Evolutionary conservation across 2,113 vertebrate genomes (phyloP), one percentile per base, ranked within the genome.

Genomic region (Galeopterus variegatus): DNA sequence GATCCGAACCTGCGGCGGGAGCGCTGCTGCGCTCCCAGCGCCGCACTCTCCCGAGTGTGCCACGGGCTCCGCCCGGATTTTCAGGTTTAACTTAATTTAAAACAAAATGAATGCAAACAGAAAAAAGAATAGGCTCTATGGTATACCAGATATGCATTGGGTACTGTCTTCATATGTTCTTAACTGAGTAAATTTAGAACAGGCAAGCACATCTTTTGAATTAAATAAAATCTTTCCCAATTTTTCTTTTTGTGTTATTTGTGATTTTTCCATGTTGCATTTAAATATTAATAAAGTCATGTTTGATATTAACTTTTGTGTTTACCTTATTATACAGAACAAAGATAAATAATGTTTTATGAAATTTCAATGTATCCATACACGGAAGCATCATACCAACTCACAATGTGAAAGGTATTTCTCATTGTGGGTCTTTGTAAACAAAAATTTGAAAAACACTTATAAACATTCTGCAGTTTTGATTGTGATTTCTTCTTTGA

Each of bases 61-160:
- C n/a, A n/a, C n/a, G n/a, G n/a, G n/a, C n/a, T n/a, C n/a, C n/a
- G n/a, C n/a, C n/a, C n/a, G 41, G 41, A 41, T 92, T 94, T 96
- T 91, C 28, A 72, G 36, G 26, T 79, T 93, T 93, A 87, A 88
- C 41, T 24, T 90, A 91, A 92, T 56, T 95, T 52, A 85, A 92
- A 95, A 75, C 41, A 86, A 93, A 62, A 45, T 26, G 64, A 48
- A 41, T 41, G 4, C 41, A 62, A 67, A 8, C 9, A 83, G 52
- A 62, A 72, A 54, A 95, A 75, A 73, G 26, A 75, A 33, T 13
- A 76, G 52, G 9, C 23, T 84, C 65, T 84, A 0, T 83, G 18
- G 33, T 45, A 8, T 15, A 36, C 58, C 72, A 72, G 58, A 67
- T 24, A 56, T 31, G 4, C 45, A 4, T 83, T 33, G 69, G 28